These are phyloP conservation scores for Drosophila kuntzei DNA, from an alignment of 2,888 invertebrate genomes.

Conservation along the genomic window DNA sequence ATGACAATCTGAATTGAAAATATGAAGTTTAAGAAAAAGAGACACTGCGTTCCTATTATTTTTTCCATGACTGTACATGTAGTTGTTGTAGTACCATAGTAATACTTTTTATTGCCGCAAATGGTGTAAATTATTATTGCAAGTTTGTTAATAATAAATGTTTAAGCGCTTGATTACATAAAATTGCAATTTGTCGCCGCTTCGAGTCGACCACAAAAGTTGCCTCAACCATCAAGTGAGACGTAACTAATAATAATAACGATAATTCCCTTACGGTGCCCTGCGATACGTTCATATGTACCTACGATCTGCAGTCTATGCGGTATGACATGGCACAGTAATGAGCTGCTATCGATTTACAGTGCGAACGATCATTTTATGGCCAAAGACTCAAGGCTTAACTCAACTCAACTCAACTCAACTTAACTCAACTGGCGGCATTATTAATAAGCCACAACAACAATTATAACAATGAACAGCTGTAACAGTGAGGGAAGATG, in stretches of 20 bases:
- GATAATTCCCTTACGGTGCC: slow-evolving; percentile 36
- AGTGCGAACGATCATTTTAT: slow-evolving; percentile 56
- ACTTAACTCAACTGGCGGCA: slow-evolving; percentile 25
- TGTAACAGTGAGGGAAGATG: slow-evolving; percentile 27
- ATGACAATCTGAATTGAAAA: too few relatives aligned
- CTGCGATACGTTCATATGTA: not conserved
- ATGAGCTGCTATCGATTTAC: slow-evolving; percentile 80
- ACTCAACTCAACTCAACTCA: slow-evolving; percentile 11
- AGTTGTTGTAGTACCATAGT: not conserved
- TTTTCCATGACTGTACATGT: too few relatives aligned
- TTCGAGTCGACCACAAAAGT: slow-evolving; percentile 60
- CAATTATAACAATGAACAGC: slow-evolving; percentile 76
- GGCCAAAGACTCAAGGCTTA: slow-evolving; percentile 20
- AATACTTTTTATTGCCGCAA: slow-evolving; percentile 43
- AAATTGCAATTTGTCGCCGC: slow-evolving; percentile 64
- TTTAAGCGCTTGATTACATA: slow-evolving; percentile 81
- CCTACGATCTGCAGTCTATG: slow-evolving; percentile 12
- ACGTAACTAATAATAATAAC: slow-evolving; percentile 58
- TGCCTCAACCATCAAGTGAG: slow-evolving; percentile 59
- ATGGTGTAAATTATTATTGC: slow-evolving; percentile 71
- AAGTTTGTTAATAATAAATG: slow-evolving; percentile 81
- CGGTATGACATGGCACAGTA: slow-evolving; percentile 36
- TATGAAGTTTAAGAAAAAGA: too few relatives aligned
- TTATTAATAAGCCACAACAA: slow-evolving; percentile 78
- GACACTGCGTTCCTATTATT: too few relatives aligned